Percentiles rank a stretch among this genome's conserved stretches.
Evolutionary conservation across 2,888 invertebrate species (phyloP).

Genomic region (Parascotia fuliginaria): DNA sequence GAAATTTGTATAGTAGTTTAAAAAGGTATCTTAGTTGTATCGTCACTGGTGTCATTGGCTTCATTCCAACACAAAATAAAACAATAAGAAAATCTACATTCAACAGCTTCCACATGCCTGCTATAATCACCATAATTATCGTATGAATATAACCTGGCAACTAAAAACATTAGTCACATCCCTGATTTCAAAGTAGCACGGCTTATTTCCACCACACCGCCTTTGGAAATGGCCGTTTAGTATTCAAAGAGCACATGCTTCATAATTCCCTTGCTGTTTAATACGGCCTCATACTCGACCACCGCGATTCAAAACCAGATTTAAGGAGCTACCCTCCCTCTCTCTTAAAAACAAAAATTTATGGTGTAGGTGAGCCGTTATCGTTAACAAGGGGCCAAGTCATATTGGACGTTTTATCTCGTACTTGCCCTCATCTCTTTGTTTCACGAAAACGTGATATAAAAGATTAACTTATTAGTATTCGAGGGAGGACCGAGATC

Average conservation of each 20-base stretch:
- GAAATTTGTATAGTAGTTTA: too few relatives aligned
- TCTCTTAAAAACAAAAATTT: conserved; percentile 36
- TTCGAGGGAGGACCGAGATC: conserved; percentile 68
- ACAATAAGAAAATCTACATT: conserved; percentile 1
- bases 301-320: conserved; percentile 62
- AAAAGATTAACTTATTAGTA: conserved; percentile 85
- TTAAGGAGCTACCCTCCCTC: conserved; percentile 50
- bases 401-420: conserved; percentile 65
- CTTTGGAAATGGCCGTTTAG: conserved; percentile 72
- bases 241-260: conserved; percentile 81
- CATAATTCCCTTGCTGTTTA: conserved; percentile 82
- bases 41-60: neutral
- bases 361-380: conserved; percentile 26
- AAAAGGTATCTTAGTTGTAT: too few relatives aligned
- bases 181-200: conserved; percentile 51
- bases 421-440: conserved; percentile 79
- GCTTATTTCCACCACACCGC: conserved; percentile 59
- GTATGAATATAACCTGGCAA: conserved; percentile 59
- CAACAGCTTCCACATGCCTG: conserved; percentile 30
- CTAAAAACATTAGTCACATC: conserved; percentile 60
- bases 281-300: conserved; percentile 78
- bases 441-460: conserved; percentile 83
- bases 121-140: conserved; percentile 53
- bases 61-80: neutral
- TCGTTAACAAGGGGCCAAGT: conserved; percentile 53